A percentile compares a stretch with the other conserved stretches of the same genome.
Conservation (phyloP, 53 echinoderm and acorn worm species). For the Arbacia lixula region DNA sequence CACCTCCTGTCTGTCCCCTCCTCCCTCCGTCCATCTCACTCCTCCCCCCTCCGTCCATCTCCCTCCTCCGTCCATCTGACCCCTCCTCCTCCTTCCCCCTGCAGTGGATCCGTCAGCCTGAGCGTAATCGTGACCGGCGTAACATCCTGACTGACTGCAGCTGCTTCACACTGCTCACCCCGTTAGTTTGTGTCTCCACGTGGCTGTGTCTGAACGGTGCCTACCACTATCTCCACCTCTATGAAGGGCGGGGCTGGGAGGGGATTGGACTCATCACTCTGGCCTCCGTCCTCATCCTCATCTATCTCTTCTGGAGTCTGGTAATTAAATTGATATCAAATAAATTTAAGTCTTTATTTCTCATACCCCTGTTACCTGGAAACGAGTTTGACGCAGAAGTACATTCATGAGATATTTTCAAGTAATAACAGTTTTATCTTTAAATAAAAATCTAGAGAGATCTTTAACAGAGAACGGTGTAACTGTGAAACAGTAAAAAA, state of each 20-base stretch:
- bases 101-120: conserved; percentile 73
- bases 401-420: too few relatives aligned
- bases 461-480: too few relatives aligned
- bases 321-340: too few relatives aligned
- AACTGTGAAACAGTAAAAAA: too few relatives aligned
- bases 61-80: background rate
- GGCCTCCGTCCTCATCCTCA: conserved; percentile 65
- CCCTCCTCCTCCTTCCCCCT: background rate
- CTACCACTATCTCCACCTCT: conserved; percentile 62
- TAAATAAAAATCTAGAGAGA: too few relatives aligned
- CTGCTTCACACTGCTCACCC: conserved; percentile 67
- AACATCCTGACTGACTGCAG: conserved; percentile 67
- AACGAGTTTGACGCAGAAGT: too few relatives aligned
- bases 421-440: too few relatives aligned
- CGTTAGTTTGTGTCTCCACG: conserved; percentile 65
- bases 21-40: background rate
- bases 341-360: too few relatives aligned
- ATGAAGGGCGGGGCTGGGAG: conserved; percentile 60
- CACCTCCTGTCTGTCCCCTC: background rate
- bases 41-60: background rate
- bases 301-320: conserved; percentile 72
- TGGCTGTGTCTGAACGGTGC: conserved; percentile 84
- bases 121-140: conserved; percentile 58
- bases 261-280: conserved; percentile 69
- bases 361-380: too few relatives aligned